Conservation (phyloP, 2,888 invertebrate species). For the Zaprionus bogoriensis region DNA sequence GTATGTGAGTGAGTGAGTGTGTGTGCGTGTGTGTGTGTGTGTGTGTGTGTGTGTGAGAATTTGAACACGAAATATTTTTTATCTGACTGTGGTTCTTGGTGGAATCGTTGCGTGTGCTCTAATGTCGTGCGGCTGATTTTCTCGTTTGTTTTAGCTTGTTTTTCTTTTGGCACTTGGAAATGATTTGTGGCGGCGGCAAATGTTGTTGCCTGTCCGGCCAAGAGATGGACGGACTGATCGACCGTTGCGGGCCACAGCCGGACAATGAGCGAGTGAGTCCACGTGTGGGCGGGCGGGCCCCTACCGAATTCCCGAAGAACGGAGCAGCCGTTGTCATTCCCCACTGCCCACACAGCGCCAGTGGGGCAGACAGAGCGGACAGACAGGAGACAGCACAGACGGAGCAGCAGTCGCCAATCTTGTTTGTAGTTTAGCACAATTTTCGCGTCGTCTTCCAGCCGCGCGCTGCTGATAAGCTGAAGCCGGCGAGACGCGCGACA, state of each 20-base stretch:
- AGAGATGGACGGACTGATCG: conserved; percentile 16
- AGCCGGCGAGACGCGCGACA: conserved; percentile 24
- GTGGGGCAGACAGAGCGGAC: conserved; percentile 3
- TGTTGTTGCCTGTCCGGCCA: conserved; percentile 53
- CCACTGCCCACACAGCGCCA: conserved; percentile 65
- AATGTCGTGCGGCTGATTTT: conserved; percentile 44
- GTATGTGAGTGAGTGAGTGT: conserved; percentile 9
- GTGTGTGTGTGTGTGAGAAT: too few species aligned
- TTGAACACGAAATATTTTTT: too few species aligned
- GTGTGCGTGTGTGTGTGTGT: neutral
- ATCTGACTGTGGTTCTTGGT: conserved; percentile 33
- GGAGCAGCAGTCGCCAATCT: conserved; percentile 52
- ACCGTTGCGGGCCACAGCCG: conserved; percentile 37
- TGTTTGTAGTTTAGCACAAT: conserved; percentile 75
- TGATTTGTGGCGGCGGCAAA: conserved; percentile 72
- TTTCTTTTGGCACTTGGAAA: conserved; percentile 69
- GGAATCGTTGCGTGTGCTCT: conserved; percentile 56
- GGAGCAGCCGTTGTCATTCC: conserved; percentile 51
- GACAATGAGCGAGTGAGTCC: conserved; percentile 47
- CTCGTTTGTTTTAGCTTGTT: conserved; percentile 16
- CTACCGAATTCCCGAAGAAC: conserved; percentile 9
- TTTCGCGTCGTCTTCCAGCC: conserved; percentile 69
- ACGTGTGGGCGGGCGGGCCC: conserved; percentile 43
- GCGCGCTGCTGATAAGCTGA: conserved; percentile 54
- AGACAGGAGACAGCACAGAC: neutral